Conservation (phyloP, 2,113 vertebrate species). For the Trochalopteron elliotii region DNA sequence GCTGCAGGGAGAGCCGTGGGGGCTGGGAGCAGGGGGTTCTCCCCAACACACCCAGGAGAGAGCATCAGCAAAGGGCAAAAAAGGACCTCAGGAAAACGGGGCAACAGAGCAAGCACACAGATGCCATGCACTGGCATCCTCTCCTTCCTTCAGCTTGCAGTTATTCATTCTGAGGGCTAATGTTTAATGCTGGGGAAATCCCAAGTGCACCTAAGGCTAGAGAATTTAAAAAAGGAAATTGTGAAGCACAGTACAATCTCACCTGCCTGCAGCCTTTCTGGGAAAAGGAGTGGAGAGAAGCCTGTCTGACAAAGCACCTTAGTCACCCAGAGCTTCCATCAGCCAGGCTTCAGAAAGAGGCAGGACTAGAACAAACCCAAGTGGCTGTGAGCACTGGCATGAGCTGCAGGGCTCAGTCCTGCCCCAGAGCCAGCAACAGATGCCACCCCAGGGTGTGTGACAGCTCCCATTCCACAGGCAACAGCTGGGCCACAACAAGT, state of each 20-base stretch:
- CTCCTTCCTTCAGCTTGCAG: background rate
- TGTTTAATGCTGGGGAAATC: background rate
- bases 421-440: background rate
- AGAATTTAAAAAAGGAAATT: background rate
- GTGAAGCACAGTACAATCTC: background rate
- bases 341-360: background rate
- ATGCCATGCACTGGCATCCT: background rate
- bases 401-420: background rate
- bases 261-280: background rate
- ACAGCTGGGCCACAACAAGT: background rate
- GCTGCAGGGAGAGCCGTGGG: conserved; percentile 13
- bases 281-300: background rate
- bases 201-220: background rate
- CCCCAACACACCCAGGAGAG: background rate
- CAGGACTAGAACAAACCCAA: background rate
- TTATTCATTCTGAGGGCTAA: background rate
- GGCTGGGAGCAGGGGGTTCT: background rate
- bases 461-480: background rate
- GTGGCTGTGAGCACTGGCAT: accelerated
- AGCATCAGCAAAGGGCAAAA: background rate
- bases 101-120: background rate
- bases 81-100: background rate
- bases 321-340: background rate
- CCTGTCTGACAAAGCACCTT: background rate
- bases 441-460: background rate